Evolutionary conservation across 1,140 invertebrate genomes (phyloP).

Genomic region (Drosophila pseudoobscura): DNA sequence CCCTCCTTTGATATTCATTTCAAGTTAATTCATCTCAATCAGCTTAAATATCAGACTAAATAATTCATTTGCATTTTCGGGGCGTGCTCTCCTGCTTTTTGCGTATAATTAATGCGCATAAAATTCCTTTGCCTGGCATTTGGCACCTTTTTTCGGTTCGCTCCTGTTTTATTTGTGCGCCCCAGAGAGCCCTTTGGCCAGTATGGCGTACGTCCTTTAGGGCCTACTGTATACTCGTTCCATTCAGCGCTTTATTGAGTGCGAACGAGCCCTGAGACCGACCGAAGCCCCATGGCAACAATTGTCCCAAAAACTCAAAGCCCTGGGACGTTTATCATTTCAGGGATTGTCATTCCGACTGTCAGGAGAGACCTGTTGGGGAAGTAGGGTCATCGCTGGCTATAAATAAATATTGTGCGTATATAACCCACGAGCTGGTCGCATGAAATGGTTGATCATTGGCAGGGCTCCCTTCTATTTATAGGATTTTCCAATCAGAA

Average conservation of each 20-base stretch:
- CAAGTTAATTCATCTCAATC: constrained; percentile 76
- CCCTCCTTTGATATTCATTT: constrained; percentile 56
- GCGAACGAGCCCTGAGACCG: constrained; percentile 3
- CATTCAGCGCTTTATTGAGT: constrained; percentile 61
- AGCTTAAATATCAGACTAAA: constrained; percentile 75
- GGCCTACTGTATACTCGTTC: constrained; percentile 1
- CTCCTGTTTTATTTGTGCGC: constrained; percentile 23
- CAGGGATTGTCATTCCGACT: constrained; percentile 41
- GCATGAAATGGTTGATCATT: constrained; percentile 33
- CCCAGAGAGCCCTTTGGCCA: neutral
- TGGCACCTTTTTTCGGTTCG: constrained; percentile 51
- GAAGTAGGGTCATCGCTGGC: constrained; percentile 12
- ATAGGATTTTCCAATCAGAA: constrained; percentile 29
- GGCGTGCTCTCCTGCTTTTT: constrained; percentile 16
- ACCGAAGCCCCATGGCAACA: constrained; percentile 25
- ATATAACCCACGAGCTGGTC: constrained; percentile 10
- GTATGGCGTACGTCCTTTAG: constrained; percentile 5
- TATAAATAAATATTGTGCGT: constrained; percentile 36
- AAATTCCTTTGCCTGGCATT: constrained; percentile 51
- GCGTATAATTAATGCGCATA: constrained; percentile 76
- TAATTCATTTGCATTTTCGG: constrained; percentile 65
- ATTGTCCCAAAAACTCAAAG: constrained; percentile 39
- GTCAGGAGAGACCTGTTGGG: neutral
- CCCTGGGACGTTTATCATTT: constrained; percentile 51
- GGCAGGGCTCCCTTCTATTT: constrained; percentile 22